Percentiles rank a stretch among this genome's conserved stretches.
phyloP scores from a whole-genome alignment of 2,797 vertebrate genomes.

The Crypturellus tataupa region DNA sequence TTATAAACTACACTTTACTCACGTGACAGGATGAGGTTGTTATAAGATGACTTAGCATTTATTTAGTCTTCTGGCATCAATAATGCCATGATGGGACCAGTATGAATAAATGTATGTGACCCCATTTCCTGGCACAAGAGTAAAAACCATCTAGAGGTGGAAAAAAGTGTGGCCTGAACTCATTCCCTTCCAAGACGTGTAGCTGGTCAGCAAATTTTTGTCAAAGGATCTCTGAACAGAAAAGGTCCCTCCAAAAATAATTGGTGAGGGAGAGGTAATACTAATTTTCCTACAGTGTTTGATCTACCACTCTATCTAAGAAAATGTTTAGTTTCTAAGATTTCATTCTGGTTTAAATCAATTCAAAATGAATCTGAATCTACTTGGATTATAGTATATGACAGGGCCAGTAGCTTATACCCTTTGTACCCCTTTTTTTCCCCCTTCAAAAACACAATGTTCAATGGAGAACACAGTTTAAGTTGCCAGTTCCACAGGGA shows the following conservation, averaged over 20 bases:
- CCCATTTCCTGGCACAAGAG: background rate
- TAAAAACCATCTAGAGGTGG: background rate
- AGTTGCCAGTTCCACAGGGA: no score
- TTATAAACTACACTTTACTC: background rate
- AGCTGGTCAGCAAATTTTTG: background rate
- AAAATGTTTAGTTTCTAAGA: background rate
- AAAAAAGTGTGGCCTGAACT: background rate
- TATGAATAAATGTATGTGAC: background rate
- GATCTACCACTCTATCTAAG: background rate
- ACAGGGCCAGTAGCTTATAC: background rate
- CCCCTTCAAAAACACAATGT: background rate
- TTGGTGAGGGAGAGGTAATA: background rate
- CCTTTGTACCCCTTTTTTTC: background rate
- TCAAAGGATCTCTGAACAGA: background rate
- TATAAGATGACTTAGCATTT: background rate
- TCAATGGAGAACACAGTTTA: background rate
- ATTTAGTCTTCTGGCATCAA: background rate
- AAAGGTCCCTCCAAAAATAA: background rate
- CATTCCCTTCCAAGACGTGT: background rate
- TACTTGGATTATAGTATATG: background rate
- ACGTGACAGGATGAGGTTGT: background rate
- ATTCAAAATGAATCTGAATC: background rate
- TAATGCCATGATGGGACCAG: background rate
- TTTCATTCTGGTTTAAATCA: background rate
- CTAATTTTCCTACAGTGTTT: background rate